Evolutionary conservation across 2,888 invertebrate genomes (phyloP), one percentile per base, ranked within the genome.

Genomic region (Eutolmus rufibarbis): DNA sequence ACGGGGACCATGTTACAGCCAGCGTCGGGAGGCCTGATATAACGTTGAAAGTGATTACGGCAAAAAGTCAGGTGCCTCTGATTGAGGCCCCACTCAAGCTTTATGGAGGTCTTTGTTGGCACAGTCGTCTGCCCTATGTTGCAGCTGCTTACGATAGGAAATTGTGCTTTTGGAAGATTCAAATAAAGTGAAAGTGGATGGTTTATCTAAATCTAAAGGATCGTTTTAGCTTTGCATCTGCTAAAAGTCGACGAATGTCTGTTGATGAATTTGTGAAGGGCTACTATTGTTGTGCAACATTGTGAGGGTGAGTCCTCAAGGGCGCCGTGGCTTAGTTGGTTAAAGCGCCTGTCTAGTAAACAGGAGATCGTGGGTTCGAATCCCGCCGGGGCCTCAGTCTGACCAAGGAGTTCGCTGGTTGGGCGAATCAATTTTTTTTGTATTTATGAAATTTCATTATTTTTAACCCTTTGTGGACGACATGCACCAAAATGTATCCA

Each of bases 11-110:
- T 89, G 92, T 96, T 0, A 91, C 96, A 23, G 96, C 96, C 1
- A 95, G 95, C 40, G 93, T 95, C 78, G 96, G 96, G 12, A 93
- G 94, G 79, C 95, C 96, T 0, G 95, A 95, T 89, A 94, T 94
- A 88, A 93, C 94, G 31, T 91, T 96, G 5, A 96, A 95, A 92
- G 94, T 96, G 0, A 94, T 94, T 74, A 94, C 94, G 90, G 92
- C 94, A 79, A 94, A 93, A 90, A 94, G 93, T 76, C 94, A 95
- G 90, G 90, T 92, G 43, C 93, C 94, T 0, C 91, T 94, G 74
- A 90, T 95, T 14, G 94, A 94, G 89, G 93, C 94, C 0, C 91
- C 92, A 82, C 91, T 95, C 4, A 93, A 93, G 90, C 91, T 95
- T 12, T 94, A 94, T 66, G 94, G 94, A 1, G 95, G 95, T 51